Evolutionary conservation across 1,140 invertebrate species (phyloP), one percentile per base, ranked within the genome.

Genomic region (Hylaeus anthracinus): DNA sequence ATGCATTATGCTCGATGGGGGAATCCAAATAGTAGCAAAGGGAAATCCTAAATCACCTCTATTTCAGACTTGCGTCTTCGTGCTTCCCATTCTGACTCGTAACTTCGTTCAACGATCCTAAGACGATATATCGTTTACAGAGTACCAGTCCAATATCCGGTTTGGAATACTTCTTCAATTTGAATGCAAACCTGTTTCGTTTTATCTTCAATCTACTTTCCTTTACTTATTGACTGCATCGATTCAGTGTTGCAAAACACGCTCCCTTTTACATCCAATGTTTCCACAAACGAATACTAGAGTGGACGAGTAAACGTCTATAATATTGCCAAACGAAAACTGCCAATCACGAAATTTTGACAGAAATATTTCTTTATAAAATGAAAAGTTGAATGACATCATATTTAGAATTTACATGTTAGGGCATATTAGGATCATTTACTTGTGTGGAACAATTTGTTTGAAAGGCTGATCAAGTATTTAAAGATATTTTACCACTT

Each of bases 31-130:
- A 56, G 82, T 84, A 72, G 81, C 82, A 56, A 74, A 56, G 41
- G 75, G 79, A 77, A 86, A 81, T 83, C 86, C 86, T 87, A 88
- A 90, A 89, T 90, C 89, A 90, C 84, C 85, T 79, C 87, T 76
- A 86, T 89, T 89, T 81, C 88, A 81, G 69, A 66, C 77, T 64
- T 70, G 75, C 72, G 70, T 41, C 61, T 53, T 53, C 75, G 43
- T 74, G 45, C 60, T 71, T 71, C 55, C 80, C 45, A 15, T 64
- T 79, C 77, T 65, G 70, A 72, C 65, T 73, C 60, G 63, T 72
- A 73, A 26, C 45, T 15, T 53, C 39, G 41, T 37, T 51, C 37
- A 73, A 43, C 37, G 58, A 45, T 58, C 45, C 41, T 14, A 56
- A 43, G 56, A 53, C 45, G 39, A 72, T 78, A 78, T 43, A 78